Conservation (phyloP, 2,888 invertebrate genomes). For the Ophion costatus region DNA sequence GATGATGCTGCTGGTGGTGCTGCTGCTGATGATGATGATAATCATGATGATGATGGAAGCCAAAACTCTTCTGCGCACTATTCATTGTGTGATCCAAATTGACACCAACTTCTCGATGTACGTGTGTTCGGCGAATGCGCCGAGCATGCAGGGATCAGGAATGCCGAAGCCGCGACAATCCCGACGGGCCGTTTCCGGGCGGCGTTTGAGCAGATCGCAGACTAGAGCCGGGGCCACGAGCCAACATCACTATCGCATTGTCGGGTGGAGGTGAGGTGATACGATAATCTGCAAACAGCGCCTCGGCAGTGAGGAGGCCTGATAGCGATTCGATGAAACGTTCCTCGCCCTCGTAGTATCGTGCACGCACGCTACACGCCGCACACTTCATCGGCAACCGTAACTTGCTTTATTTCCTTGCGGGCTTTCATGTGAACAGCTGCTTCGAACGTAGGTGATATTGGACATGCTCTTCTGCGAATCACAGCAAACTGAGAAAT, state of each 20-base stretch:
- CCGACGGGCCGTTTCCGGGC: constrained; percentile 38
- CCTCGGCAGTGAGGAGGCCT: constrained; percentile 67
- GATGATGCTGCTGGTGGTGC: too few relatives aligned
- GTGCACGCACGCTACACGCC: neutral
- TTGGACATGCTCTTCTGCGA: neutral
- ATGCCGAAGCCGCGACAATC: constrained; percentile 47
- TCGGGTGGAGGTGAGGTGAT: constrained; percentile 44
- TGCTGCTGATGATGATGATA: too few relatives aligned
- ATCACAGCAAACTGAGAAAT: neutral
- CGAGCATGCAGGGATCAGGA: constrained; percentile 38
- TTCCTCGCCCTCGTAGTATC: neutral
- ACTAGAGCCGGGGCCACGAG: constrained; percentile 9
- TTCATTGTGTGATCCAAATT: constrained; percentile 1
- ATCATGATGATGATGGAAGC: neutral
- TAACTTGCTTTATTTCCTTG: constrained; percentile 20
- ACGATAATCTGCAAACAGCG: constrained; percentile 72
- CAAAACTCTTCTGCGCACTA: neutral
- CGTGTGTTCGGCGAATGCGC: neutral
- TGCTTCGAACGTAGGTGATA: constrained; percentile 24
- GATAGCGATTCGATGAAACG: constrained; percentile 73
- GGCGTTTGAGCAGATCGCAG: neutral
- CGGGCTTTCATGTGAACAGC: constrained; percentile 49
- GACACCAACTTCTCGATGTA: neutral
- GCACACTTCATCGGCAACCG: neutral
- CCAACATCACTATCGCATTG: constrained; percentile 51